These are phyloP conservation scores for Drosophila fuyamai DNA, from an alignment of 1,140 invertebrate species.

Conservation along the genomic window DNA sequence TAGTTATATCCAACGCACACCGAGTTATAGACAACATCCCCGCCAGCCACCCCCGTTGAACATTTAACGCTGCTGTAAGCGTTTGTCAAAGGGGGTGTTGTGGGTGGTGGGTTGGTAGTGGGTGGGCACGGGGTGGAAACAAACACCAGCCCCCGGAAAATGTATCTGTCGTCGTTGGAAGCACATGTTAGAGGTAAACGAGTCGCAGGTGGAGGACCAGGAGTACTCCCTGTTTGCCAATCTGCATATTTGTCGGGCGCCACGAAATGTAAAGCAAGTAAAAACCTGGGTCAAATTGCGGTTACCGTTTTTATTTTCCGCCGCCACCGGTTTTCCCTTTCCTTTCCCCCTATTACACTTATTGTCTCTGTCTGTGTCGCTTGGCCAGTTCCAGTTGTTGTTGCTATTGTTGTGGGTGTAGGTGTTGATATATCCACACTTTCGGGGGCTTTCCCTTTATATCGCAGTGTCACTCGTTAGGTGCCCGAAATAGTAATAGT, in stretches of 20 bases:
- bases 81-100: slow-evolving; percentile 24
- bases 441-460: slow-evolving; percentile 29
- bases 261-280: slow-evolving; percentile 71
- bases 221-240: slow-evolving; percentile 45
- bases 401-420: slow-evolving; percentile 40
- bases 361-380: slow-evolving; percentile 33
- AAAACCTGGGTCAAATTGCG: slow-evolving; percentile 78
- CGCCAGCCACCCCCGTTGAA: slow-evolving; percentile 30
- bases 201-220: slow-evolving; percentile 30
- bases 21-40: slow-evolving; percentile 21
- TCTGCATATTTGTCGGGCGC: slow-evolving; percentile 80
- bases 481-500: slow-evolving; percentile 43
- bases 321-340: slow-evolving; percentile 21
- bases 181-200: slow-evolving; percentile 77
- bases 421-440: slow-evolving; percentile 72
- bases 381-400: slow-evolving; percentile 23
- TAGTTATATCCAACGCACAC: slow-evolving; percentile 42
- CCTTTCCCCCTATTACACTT: slow-evolving; percentile 31
- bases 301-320: slow-evolving; percentile 66
- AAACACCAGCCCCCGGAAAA: slow-evolving; percentile 38
- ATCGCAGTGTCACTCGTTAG: slow-evolving; percentile 34
- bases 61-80: slow-evolving; percentile 69
- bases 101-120: neutral
- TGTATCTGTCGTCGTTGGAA: slow-evolving; percentile 46
- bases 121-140: neutral